Evolutionary conservation across 2,113 vertebrate genomes (phyloP).

Genomic region (Sinosuthora webbiana): DNA sequence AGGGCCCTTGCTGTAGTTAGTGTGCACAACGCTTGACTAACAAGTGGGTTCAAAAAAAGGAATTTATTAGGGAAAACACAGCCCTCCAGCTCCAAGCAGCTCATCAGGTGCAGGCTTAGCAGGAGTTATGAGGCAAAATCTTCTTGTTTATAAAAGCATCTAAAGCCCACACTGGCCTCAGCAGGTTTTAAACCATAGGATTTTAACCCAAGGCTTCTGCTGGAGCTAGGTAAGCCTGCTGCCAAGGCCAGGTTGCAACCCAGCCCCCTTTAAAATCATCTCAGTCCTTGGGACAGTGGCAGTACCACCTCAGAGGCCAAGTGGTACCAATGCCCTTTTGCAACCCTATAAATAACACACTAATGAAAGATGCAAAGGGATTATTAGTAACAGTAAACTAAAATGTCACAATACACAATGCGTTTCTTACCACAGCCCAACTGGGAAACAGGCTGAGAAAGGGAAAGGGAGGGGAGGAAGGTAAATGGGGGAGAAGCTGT

Average conservation of each 20-base stretch:
- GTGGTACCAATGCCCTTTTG: slow-evolving; percentile 10
- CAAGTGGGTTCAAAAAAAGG: slow-evolving; percentile 75
- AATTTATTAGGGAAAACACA: slow-evolving; percentile 72
- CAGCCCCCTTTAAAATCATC: not conserved
- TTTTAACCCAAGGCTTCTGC: not conserved
- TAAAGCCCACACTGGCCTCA: not conserved
- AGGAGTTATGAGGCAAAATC: slow-evolving; percentile 27
- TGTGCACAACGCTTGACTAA: slow-evolving; percentile 79
- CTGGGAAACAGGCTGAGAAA: not conserved
- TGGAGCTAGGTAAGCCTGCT: not conserved
- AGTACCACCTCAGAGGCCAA: not conserved
- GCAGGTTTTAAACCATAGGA: rapidly evolving
- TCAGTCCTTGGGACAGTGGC: not conserved
- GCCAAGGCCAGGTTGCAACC: not conserved
- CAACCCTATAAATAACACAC: slow-evolving; percentile 54
- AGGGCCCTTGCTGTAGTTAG: slow-evolving; percentile 76
- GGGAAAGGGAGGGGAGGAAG: not conserved
- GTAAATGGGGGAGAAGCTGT: not conserved
- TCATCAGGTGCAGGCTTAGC: slow-evolving; percentile 31
- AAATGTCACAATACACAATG: not conserved
- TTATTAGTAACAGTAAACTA: slow-evolving; percentile 48
- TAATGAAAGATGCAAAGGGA: slow-evolving; percentile 58
- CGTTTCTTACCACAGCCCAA: not conserved
- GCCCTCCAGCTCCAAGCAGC: not conserved
- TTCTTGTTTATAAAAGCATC: not conserved